Evolutionary conservation across 2,888 invertebrate genomes (phyloP), one percentile per base, ranked within the genome.

Genomic region (Rotaria magnacalcarata): DNA sequence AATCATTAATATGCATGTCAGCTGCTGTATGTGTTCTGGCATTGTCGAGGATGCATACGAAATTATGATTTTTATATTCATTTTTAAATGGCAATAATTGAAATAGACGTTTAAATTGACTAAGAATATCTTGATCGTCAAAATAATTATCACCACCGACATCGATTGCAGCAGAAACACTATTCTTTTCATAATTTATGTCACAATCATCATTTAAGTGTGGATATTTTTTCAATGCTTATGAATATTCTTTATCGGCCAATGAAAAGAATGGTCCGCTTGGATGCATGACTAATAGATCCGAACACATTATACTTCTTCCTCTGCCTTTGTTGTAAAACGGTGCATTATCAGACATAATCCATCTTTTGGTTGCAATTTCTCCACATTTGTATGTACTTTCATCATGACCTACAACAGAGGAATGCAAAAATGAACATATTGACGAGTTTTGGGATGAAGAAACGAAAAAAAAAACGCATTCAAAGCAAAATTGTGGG

Each of bases 241-340:
- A 2, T 2, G 34, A 1, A 52, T 24, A 84, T 21, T 84, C 54
- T 8, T 84, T 41, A 5, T 84, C 19, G 5, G 19, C 5, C 41
- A 60, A 41, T 58, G 56, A 52, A 84, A 84, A 84, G 54, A 84
- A 56, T 27, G 54, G n/a, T 14, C 34, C 34, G 41, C 24, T 58
- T 56, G 54, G 43, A 58, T 84, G 54, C n/a, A 43, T 56, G 3
- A 58, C 41, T 16, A 84, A 34, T 27, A 84, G 60, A 24, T 56
- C 27, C 2, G 84, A 60, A 41, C 19, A 43, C 84, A 84, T 84
- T 8, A 84, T 58, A 43, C 84, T 58, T 52, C 84, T n/a, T 5
- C 84, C 54, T 27, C 54, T 14, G 10, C 84, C 84, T 54, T 84
- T 54, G 34, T 84, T 34, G n/a, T 54, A 84, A 84, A 84, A 56